Conservation (phyloP, 2,888 invertebrate genomes). For the Cephus spinipes region DNA sequence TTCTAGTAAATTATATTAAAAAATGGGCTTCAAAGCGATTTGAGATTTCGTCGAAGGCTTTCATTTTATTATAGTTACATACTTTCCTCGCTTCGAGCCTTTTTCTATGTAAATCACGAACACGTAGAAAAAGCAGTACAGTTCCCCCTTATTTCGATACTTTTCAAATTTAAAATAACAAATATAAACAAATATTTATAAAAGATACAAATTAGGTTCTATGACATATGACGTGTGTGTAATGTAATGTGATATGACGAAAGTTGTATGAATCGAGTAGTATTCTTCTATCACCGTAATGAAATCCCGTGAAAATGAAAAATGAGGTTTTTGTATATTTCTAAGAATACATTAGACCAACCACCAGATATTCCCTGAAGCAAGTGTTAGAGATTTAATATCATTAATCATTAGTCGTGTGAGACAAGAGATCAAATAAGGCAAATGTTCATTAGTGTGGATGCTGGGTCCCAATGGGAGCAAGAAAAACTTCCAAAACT, state of each 20-base stretch:
- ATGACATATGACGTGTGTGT: neutral
- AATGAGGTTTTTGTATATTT: neutral
- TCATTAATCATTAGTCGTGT: conserved; percentile 10
- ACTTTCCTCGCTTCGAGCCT: neutral
- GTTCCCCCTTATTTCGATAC: neutral
- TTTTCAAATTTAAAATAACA: neutral
- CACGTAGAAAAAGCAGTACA: neutral
- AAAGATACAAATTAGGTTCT: neutral
- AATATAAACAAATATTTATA: neutral
- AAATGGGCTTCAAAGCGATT: too few relatives aligned
- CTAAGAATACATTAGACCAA: conserved; percentile 24
- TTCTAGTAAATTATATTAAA: too few relatives aligned
- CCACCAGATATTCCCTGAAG: conserved; percentile 63
- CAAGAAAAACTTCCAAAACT: neutral
- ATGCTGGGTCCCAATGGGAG: conserved; percentile 29
- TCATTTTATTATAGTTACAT: too few relatives aligned
- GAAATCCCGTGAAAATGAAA: neutral
- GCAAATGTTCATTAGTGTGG: conserved; percentile 33
- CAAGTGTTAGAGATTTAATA: conserved; percentile 37
- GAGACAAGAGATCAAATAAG: conserved; percentile 27
- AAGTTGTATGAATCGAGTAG: neutral
- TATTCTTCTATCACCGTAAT: neutral
- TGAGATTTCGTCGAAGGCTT: too few relatives aligned
- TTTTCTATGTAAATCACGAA: neutral
- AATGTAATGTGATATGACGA: neutral